These are phyloP conservation scores for Kryptopterus vitreolus DNA, from an alignment of 2,797 vertebrate species.

Conservation along the genomic window DNA sequence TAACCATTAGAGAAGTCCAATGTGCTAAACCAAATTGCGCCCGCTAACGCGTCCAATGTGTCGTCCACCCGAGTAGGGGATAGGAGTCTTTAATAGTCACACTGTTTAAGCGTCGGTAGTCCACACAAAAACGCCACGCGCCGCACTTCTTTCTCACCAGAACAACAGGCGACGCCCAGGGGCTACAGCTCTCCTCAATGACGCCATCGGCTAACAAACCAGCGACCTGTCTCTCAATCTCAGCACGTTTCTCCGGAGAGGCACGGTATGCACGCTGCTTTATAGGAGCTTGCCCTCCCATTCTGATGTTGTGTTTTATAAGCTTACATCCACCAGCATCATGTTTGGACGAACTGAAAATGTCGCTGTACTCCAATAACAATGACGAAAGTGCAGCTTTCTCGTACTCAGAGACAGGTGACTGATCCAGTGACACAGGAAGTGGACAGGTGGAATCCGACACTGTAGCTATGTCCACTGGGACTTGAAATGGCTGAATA, in stretches of 20 bases:
- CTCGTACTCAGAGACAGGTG: too few relatives aligned
- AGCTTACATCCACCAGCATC: background rate
- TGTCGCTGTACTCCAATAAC: background rate
- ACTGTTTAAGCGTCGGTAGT: background rate
- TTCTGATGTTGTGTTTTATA: background rate
- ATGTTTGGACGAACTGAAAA: background rate
- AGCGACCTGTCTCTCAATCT: background rate
- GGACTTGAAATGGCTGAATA: too few relatives aligned
- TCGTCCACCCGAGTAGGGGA: too few relatives aligned
- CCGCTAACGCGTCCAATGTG: background rate
- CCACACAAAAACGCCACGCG: background rate
- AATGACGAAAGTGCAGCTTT: too few relatives aligned
- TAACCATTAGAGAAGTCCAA: background rate
- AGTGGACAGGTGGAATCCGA: too few relatives aligned
- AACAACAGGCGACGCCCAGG: background rate
- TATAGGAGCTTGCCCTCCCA: background rate
- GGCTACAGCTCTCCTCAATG: background rate
- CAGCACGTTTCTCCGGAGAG: background rate
- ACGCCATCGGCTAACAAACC: background rate
- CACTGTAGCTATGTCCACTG: too few relatives aligned
- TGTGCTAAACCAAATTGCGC: background rate
- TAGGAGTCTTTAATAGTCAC: too few relatives aligned
- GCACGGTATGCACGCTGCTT: background rate
- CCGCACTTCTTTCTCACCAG: background rate
- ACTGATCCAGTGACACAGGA: too few relatives aligned